phyloP scores from a whole-genome alignment of 2,113 vertebrate species.

The Tretioscincus oriximinensis region DNA sequence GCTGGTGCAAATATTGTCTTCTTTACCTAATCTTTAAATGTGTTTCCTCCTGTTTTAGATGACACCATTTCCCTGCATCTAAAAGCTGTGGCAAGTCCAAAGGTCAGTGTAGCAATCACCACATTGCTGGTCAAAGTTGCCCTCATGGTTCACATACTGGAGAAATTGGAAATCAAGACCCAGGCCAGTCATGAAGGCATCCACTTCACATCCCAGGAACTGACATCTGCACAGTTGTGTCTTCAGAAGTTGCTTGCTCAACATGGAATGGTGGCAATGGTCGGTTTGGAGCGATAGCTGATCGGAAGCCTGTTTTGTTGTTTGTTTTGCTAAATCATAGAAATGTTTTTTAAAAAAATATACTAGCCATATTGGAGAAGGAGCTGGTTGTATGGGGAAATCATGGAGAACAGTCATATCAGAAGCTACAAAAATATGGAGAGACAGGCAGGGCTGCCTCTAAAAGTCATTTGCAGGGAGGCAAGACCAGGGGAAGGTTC shows the following conservation, averaged over 20 bases:
- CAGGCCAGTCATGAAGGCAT: accelerated
- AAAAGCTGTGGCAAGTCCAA: conserved; percentile 70
- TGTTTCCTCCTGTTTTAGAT: conserved; percentile 27
- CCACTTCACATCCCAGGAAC: conserved; percentile 39
- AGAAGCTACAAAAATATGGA: no score
- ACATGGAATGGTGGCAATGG: conserved; percentile 57
- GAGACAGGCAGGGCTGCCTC: no score
- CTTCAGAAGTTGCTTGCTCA: conserved; percentile 58
- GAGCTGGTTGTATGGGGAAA: not conserved
- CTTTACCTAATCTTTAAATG: not conserved
- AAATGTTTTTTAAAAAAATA: not conserved
- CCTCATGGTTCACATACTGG: conserved; percentile 61
- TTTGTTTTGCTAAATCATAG: not conserved
- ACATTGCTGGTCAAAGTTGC: conserved; percentile 69
- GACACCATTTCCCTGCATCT: conserved; percentile 52
- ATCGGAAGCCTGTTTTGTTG: not conserved
- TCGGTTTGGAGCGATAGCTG: accelerated
- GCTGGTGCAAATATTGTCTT: no score
- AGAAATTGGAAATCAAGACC: conserved; percentile 38
- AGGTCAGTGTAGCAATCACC: conserved; percentile 67
- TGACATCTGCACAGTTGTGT: conserved; percentile 60
- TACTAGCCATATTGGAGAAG: not conserved
- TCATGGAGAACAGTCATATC: no score
- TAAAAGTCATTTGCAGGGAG: no score
- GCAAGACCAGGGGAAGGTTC: no score